Conservation (phyloP, 2,888 invertebrate genomes). For the Lomographa bimaculata region DNA sequence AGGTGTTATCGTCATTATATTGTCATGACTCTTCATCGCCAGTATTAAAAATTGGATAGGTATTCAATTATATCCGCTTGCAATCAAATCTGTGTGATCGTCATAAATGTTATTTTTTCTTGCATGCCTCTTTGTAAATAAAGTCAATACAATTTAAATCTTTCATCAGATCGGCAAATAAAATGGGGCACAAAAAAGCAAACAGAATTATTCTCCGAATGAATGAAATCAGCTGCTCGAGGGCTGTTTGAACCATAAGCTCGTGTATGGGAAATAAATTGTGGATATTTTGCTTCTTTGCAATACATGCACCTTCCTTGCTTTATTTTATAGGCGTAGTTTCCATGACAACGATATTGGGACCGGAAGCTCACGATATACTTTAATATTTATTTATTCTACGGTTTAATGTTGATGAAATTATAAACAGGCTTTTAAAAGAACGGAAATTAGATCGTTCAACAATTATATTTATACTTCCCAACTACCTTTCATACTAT, state of each 20-base stretch:
- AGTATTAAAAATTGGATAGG: too few species aligned
- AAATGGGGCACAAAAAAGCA: constrained; percentile 13
- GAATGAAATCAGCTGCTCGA: constrained; percentile 70
- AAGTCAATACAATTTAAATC: background rate
- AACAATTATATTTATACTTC: too few species aligned
- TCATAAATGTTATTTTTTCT: too few species aligned
- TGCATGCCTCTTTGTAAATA: too few species aligned
- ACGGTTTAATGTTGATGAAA: constrained; percentile 25
- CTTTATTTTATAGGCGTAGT: constrained; percentile 43
- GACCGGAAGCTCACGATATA: constrained; percentile 45
- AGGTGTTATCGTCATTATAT: constrained; percentile 8
- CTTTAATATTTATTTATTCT: too few species aligned
- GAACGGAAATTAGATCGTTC: too few species aligned
- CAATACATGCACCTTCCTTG: constrained; percentile 1
- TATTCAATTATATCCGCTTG: too few species aligned
- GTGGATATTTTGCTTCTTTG: constrained; percentile 45
- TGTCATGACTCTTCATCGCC: background rate
- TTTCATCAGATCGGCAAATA: background rate
- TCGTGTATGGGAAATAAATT: constrained; percentile 37
- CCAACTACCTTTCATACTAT: too few species aligned
- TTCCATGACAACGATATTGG: constrained; percentile 55
- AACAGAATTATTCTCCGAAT: constrained; percentile 33
- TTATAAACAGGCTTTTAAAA: constrained; percentile 8
- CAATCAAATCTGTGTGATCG: too few species aligned
- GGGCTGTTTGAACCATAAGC: constrained; percentile 45